Evolutionary conservation across 2,888 invertebrate species (phyloP).

Genomic region (Emmelina monodactyla): DNA sequence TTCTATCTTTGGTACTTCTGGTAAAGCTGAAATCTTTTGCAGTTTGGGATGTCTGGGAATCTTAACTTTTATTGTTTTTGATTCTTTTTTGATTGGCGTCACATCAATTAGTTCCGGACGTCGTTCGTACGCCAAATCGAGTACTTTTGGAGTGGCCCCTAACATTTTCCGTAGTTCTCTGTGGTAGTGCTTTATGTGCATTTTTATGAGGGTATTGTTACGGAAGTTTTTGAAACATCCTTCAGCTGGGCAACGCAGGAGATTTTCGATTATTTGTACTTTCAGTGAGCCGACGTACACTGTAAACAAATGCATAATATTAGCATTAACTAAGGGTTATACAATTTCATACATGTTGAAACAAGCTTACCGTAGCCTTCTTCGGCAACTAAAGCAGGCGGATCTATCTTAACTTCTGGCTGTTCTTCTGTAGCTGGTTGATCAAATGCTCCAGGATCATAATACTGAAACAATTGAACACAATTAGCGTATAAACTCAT

Average conservation of each 20-base stretch:
- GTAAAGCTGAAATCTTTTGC: background rate
- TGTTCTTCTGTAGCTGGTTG: too few species aligned
- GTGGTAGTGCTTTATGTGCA: constrained; percentile 96
- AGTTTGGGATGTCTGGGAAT: constrained; percentile 32
- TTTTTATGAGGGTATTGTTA: constrained; percentile 88
- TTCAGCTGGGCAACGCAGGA: constrained; percentile 78
- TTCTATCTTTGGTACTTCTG: constrained; percentile 26
- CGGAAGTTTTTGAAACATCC: constrained; percentile 90
- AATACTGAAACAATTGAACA: too few species aligned
- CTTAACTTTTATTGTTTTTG: constrained; percentile 38
- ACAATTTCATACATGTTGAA: too few species aligned
- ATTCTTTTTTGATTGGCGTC: constrained; percentile 19
- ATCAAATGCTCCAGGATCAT: too few species aligned
- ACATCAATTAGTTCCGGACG: constrained; percentile 38
- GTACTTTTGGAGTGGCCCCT: constrained; percentile 84
- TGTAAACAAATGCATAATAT: too few species aligned
- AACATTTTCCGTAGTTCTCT: constrained; percentile 76
- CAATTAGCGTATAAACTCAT: too few species aligned
- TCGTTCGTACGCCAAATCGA: constrained; percentile 84
- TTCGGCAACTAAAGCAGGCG: too few species aligned
- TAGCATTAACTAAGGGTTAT: too few species aligned
- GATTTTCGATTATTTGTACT: constrained; percentile 74
- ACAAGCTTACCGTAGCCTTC: too few species aligned
- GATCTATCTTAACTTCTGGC: too few species aligned
- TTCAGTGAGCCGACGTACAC: constrained; percentile 67